These are phyloP conservation scores for Phortica magna DNA, from an alignment of 2,888 invertebrate species.

Conservation along the genomic window DNA sequence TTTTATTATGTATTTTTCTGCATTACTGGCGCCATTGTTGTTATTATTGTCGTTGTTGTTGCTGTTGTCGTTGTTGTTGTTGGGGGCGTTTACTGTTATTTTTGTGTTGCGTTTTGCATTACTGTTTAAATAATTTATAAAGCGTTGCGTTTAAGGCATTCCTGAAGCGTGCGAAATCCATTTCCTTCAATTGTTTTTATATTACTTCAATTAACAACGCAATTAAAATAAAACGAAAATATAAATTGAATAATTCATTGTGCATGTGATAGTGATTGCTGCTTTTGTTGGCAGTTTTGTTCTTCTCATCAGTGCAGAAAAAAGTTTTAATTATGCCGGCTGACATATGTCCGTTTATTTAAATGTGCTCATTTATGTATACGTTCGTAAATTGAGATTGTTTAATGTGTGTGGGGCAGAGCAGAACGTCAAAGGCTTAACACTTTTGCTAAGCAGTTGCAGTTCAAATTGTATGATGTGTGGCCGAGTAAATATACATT, in stretches of 20 bases:
- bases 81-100: background rate
- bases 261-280: background rate
- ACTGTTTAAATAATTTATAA: background rate
- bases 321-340: background rate
- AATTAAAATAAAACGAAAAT: constrained; percentile 12
- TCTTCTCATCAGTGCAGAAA: background rate
- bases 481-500: too few species aligned
- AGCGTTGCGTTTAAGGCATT: background rate
- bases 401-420: too few species aligned
- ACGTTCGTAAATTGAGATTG: background rate
- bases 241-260: constrained; percentile 10
- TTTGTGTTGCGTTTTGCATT: background rate
- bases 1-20: too few species aligned
- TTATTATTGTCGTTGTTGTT: background rate
- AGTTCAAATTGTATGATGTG: too few species aligned
- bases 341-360: background rate
- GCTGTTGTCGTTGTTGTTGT: background rate
- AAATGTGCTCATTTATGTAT: background rate
- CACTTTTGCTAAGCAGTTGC: too few species aligned
- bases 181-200: constrained; percentile 14
- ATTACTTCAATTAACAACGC: constrained; percentile 21
- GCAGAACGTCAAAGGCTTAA: too few species aligned
- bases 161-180: background rate
- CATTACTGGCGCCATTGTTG: background rate
- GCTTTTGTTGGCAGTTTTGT: background rate